phyloP scores from a whole-genome alignment of 2,113 vertebrate species.

The Sterna hirundo region DNA sequence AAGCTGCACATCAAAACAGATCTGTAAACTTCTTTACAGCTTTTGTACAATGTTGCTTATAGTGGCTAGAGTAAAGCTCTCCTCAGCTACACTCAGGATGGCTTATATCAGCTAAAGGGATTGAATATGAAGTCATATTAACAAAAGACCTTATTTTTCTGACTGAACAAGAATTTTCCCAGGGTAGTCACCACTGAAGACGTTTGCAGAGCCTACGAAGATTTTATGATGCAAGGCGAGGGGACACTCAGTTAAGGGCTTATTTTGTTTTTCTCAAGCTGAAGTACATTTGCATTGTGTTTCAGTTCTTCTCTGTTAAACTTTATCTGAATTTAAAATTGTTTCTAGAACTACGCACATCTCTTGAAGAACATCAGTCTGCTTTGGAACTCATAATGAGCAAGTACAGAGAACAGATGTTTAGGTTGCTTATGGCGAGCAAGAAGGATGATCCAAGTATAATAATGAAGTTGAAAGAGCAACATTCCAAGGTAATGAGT shows the following conservation, averaged over 20 bases:
- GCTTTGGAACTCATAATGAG: conserved; percentile 98
- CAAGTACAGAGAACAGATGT: conserved; percentile 97
- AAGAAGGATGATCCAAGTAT: conserved; percentile 91
- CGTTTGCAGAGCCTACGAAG: background rate
- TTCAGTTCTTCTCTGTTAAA: background rate
- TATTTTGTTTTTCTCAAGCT: background rate
- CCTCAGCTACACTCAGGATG: background rate
- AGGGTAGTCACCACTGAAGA: background rate
- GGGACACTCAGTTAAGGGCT: background rate
- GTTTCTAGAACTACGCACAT: conserved; percentile 86
- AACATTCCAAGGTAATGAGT: conserved; percentile 88
- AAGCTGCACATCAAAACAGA: background rate
- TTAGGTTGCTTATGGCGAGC: conserved; percentile 91
- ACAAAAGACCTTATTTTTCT: background rate
- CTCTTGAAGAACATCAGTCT: conserved; percentile 96
- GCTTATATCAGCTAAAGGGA: background rate
- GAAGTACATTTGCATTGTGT: background rate
- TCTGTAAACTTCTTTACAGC: background rate
- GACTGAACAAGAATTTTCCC: background rate
- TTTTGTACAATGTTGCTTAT: background rate
- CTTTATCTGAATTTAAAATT: background rate
- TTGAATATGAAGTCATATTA: background rate
- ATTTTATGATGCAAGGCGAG: background rate
- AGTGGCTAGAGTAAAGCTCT: background rate
- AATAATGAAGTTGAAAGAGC: conserved; percentile 91